Evolutionary conservation across 2,113 vertebrate genomes (phyloP), one percentile per base, ranked within the genome.

Genomic region (Oryzias curvinotus): DNA sequence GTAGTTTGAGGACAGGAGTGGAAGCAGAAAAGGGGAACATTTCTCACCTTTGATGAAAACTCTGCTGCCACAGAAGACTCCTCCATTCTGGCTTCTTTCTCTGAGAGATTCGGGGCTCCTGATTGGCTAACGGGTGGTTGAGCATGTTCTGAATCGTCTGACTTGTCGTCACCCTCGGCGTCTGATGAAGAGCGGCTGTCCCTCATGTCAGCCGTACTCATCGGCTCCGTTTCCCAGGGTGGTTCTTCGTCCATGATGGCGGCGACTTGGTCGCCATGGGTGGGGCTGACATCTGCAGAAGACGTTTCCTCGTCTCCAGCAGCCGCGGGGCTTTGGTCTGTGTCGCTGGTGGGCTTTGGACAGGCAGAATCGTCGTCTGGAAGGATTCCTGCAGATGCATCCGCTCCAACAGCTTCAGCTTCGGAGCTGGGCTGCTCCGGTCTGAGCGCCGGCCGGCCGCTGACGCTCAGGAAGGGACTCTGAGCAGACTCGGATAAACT

Each of bases 401-500:
- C 66, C 0, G 23, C 18, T 1, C 4, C 4, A 3, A 54, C 52
- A 1, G 45, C 63, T 53, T 71, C 51, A 7, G 30, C 3, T 42
- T 45, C 57, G 14, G 53, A 14, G 3, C 8, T 0, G 23, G 50
- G 49, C 16, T 25, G 53, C 26, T 64, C 60, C 13, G 61, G 30
- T 75, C 88, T 85, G 21, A 92, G 54, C 15, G 88, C 71, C 0
- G 88, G 89, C 30, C 89, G 65, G 45, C 81, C 75, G 52, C 60
- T 88, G 2, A 50, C 82, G 0, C 17, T 69, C 48, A 79, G 30
- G 0, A 36, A 21, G 21, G 54, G 52, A 41, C 5, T 19, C 25
- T 58, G 51, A 16, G 7, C 17, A n/a, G 59, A 21, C 6, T 77
- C 82, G 15, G 57, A 41, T 52, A 61, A 42, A 49, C 51, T 41